Evolutionary conservation across 2,797 vertebrate genomes (phyloP).

Genomic region (Varecia variegata): DNA sequence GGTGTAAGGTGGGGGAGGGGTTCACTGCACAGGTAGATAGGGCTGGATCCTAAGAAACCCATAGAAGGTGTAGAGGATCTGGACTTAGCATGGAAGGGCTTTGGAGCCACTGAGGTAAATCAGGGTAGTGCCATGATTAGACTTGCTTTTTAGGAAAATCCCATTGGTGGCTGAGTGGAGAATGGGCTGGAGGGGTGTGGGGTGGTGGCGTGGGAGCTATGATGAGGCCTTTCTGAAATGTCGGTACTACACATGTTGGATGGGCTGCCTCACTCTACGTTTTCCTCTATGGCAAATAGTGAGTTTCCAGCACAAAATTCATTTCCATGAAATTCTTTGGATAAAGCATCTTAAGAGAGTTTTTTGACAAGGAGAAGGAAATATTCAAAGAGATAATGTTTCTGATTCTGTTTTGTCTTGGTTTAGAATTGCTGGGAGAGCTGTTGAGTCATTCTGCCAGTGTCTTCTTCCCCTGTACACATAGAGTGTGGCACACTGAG

Average conservation of each 20-base stretch:
- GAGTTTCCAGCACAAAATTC: background rate
- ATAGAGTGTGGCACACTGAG: accelerated
- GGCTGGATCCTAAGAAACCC: background rate
- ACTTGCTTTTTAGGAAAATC: background rate
- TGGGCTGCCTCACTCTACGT: background rate
- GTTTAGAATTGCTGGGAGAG: background rate
- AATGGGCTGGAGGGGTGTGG: too few relatives aligned
- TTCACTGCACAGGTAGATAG: background rate
- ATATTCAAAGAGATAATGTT: background rate
- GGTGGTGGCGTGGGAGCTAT: background rate
- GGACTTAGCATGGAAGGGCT: background rate
- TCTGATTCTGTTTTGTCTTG: background rate
- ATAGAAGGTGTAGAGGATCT: background rate
- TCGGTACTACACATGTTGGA: background rate
- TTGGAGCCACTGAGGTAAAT: background rate
- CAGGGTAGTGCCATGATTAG: background rate
- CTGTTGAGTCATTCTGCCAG: background rate
- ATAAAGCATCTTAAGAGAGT: background rate
- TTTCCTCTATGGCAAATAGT: background rate
- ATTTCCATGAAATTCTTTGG: background rate
- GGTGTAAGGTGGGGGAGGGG: background rate
- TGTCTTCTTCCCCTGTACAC: background rate
- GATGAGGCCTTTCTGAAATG: background rate
- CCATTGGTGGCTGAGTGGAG: background rate
- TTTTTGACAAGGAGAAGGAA: background rate